phyloP scores from a whole-genome alignment of 2,113 vertebrate species.

The Pelodiscus sinensis region DNA sequence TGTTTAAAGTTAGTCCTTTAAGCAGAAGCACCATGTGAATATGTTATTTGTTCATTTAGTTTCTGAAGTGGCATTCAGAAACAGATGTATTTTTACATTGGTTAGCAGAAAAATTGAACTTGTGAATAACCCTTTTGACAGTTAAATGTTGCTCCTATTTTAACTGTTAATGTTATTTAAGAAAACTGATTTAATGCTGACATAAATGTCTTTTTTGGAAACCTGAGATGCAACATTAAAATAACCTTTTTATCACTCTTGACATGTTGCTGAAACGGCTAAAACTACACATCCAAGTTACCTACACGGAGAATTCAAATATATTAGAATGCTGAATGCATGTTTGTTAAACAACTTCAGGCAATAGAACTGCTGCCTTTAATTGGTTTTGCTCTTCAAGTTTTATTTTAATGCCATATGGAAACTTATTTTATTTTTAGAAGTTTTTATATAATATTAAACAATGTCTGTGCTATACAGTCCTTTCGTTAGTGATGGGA shows the following conservation, averaged over 20 bases:
- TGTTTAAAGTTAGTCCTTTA: no score
- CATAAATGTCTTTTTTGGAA: neutral
- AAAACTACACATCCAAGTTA: neutral
- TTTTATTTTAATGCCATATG: conserved; percentile 15
- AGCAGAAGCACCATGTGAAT: neutral
- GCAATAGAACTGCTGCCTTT: neutral
- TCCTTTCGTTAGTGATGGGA: neutral
- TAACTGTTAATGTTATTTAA: neutral
- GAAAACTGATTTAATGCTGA: neutral
- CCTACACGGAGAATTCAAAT: neutral
- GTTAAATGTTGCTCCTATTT: no score
- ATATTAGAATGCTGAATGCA: neutral
- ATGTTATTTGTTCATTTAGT: neutral
- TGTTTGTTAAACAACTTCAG: neutral
- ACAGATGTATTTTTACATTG: conserved; percentile 16
- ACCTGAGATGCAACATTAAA: neutral
- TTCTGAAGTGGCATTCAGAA: neutral
- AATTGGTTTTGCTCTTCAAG: neutral
- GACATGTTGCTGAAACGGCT: neutral
- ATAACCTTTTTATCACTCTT: neutral
- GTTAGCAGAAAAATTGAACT: conserved; percentile 11
- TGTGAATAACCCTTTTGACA: neutral
- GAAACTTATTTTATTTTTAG: neutral
- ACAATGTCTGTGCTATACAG: neutral
- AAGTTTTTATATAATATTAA: neutral